Conservation (phyloP, 2,797 vertebrate genomes). For the Hafferia zeledoni region DNA sequence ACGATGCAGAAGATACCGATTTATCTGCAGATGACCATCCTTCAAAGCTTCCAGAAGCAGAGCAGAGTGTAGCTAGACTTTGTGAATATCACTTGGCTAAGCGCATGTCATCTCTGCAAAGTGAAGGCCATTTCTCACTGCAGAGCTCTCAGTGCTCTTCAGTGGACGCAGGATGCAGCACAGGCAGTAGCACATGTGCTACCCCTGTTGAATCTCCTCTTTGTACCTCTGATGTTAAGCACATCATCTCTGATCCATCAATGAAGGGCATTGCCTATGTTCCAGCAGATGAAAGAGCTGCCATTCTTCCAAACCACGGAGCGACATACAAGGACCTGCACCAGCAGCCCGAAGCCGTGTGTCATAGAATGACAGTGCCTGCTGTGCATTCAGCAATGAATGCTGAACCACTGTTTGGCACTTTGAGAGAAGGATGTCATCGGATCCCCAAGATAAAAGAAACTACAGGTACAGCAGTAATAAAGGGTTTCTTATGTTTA, state of each 20-base stretch:
- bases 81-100: constrained; percentile 93
- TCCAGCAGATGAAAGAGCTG: constrained; percentile 85
- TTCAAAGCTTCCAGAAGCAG: constrained; percentile 81
- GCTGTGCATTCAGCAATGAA: constrained; percentile 87
- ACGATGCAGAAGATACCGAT: constrained; percentile 75
- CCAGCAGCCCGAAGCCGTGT: constrained; percentile 85
- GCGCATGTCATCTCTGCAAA: constrained; percentile 93
- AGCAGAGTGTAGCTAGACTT: constrained; percentile 83
- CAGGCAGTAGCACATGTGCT: constrained; percentile 88
- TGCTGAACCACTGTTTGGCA: constrained; percentile 86
- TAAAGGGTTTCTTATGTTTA: constrained; percentile 54
- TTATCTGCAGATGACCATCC: constrained; percentile 81
- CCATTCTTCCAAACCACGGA: constrained; percentile 80
- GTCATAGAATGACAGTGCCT: constrained; percentile 89
- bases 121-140: constrained; percentile 91
- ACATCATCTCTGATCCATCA: constrained; percentile 85
- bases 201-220: constrained; percentile 94
- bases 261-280: constrained; percentile 84
- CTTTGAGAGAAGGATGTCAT: constrained; percentile 88
- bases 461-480: constrained; percentile 97
- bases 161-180: constrained; percentile 93
- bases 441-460: constrained; percentile 97
- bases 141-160: constrained; percentile 96
- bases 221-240: constrained; percentile 86
- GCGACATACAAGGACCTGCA: constrained; percentile 86